Percentiles rank a stretch among this genome's conserved stretches.
Conservation (phyloP, 2,113 vertebrate genomes). For the Nettapus auritus region DNA sequence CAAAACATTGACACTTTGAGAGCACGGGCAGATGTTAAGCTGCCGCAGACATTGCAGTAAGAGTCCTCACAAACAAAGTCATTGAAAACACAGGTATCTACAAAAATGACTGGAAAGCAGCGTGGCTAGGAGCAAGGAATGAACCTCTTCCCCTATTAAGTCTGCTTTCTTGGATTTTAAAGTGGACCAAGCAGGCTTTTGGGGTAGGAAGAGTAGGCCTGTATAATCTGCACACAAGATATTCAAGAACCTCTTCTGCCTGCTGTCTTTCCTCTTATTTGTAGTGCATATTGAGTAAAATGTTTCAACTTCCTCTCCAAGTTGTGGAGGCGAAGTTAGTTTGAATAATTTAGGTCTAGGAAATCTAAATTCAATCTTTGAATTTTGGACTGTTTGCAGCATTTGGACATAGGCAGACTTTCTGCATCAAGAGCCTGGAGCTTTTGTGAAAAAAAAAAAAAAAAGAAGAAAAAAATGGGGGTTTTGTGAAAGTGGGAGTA, state of each 20-base stretch:
- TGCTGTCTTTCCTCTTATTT: not conserved
- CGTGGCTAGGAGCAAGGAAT: not conserved
- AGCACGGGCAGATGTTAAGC: not conserved
- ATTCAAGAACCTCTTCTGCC: not conserved
- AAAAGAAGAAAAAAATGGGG: too few relatives aligned
- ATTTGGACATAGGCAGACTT: not conserved
- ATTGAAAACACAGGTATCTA: not conserved
- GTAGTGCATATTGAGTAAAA: not conserved
- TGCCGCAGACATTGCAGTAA: not conserved
- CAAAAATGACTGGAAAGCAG: not conserved
- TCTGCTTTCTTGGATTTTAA: not conserved
- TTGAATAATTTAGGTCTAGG: fast-evolving
- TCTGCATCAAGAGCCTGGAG: not conserved
- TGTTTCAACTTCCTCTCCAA: not conserved
- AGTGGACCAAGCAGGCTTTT: fast-evolving
- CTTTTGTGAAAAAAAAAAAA: not conserved
- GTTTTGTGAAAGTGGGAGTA: not conserved
- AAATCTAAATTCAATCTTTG: not conserved
- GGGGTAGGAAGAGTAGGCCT: not conserved
- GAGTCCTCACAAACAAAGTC: not conserved
- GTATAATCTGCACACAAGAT: not conserved
- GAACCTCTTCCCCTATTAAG: not conserved
- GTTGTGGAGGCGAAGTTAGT: not conserved
- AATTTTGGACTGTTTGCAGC: not conserved
- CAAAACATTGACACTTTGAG: not conserved